Percentiles rank a stretch among this genome's conserved stretches.
Conservation (phyloP, 2,888 invertebrate species). For the Hipparchia semele region DNA sequence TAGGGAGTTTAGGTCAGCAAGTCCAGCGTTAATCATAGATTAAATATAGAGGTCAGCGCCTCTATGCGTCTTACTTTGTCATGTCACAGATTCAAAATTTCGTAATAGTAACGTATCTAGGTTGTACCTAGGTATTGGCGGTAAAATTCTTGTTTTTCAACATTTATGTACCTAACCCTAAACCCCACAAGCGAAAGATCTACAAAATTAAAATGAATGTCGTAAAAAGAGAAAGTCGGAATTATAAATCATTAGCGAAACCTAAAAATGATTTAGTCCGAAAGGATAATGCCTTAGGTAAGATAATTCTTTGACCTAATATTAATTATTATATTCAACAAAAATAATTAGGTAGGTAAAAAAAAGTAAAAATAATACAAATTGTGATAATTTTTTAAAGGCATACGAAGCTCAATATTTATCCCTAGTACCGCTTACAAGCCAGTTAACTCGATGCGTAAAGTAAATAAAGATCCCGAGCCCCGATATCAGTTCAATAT, state of each 20-base stretch:
- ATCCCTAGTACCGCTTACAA: slow-evolving; percentile 50
- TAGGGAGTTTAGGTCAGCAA: too few relatives aligned
- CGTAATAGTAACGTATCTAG: too few relatives aligned
- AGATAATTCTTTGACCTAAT: slow-evolving; percentile 15
- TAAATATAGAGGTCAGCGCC: too few relatives aligned
- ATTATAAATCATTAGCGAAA: slow-evolving; percentile 47
- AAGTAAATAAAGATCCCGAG: slow-evolving; percentile 53
- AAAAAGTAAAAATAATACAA: neutral
- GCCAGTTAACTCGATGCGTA: slow-evolving; percentile 44
- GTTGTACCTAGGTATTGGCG: too few relatives aligned
- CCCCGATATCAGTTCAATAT: slow-evolving; percentile 68
- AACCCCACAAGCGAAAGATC: neutral
- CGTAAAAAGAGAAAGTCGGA: slow-evolving; percentile 58
- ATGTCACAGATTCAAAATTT: too few relatives aligned
- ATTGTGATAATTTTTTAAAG: slow-evolving; percentile 44
- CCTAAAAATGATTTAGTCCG: slow-evolving; percentile 60
- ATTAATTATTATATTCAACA: neutral
- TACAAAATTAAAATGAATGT: slow-evolving; percentile 63
- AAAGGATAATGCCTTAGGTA: slow-evolving; percentile 63
- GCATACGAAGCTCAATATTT: slow-evolving; percentile 58
- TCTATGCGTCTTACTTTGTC: too few relatives aligned
- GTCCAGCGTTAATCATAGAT: too few relatives aligned
- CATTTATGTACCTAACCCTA: too few relatives aligned
- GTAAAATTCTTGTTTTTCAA: too few relatives aligned
- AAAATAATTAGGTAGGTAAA: too few relatives aligned